phyloP scores from a whole-genome alignment of 2,113 vertebrate genomes.

The Calyptommatus sinebrachiatus region DNA sequence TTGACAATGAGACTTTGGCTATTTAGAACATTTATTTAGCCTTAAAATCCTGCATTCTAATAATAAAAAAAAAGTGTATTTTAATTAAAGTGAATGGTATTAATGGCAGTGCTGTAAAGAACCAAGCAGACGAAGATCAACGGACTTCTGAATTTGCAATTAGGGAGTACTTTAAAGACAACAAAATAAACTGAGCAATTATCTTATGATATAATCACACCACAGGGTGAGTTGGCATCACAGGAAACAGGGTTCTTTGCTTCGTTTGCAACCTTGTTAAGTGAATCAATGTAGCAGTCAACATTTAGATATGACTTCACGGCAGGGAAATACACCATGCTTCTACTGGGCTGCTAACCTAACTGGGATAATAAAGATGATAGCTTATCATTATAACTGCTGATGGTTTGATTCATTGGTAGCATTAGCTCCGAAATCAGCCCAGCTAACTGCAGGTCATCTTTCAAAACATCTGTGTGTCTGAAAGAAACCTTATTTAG shows the following conservation, averaged over 20 bases:
- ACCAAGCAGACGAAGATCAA: slow-evolving; percentile 53
- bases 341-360: slow-evolving; percentile 65
- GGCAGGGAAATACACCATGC: slow-evolving; percentile 49
- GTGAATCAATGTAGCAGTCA: slow-evolving; percentile 66
- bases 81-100: slow-evolving; percentile 68
- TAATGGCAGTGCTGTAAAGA: slow-evolving; percentile 67
- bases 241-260: slow-evolving; percentile 57
- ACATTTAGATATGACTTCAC: slow-evolving; percentile 60
- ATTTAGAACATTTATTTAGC: slow-evolving; percentile 53
- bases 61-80: slow-evolving; percentile 63
- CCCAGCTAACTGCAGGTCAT: slow-evolving; percentile 73
- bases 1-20: slow-evolving; percentile 34
- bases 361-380: slow-evolving; percentile 68
- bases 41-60: slow-evolving; percentile 43
- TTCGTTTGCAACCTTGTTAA: slow-evolving; percentile 70
- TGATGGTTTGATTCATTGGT: slow-evolving; percentile 70
- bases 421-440: slow-evolving; percentile 62
- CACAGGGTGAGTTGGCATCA: slow-evolving; percentile 63
- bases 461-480: slow-evolving; percentile 65
- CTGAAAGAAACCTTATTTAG: slow-evolving; percentile 76
- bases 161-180: slow-evolving; percentile 52
- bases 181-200: slow-evolving; percentile 76
- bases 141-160: slow-evolving; percentile 65
- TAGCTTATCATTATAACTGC: slow-evolving; percentile 66
- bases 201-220: slow-evolving; percentile 67